Evolutionary conservation across 1,140 invertebrate species (phyloP), one percentile per base, ranked within the genome.

Genomic region (Drosophila miranda): DNA sequence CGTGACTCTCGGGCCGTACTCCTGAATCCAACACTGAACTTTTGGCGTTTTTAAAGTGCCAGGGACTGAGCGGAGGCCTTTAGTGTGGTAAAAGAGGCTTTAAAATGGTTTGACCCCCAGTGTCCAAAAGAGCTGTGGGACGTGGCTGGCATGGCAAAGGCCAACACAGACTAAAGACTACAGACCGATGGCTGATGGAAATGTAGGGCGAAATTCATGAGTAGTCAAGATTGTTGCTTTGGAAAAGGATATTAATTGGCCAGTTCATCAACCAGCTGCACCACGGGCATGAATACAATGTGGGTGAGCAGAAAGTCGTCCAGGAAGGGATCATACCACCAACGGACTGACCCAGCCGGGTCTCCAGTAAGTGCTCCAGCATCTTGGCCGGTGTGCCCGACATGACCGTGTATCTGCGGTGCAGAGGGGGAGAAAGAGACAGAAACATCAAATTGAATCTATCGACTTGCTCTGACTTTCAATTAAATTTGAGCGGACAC

Each of bases 241-340:
- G 55, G 64, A 92, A 94, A 94, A 94, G 94, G 94, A 95, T 95
- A 95, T 94, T 95, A 93, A 93, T 93, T 95, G 73, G 95, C 93
- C 43, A 97, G 92, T 89, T 96, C 94, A 44, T 94, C 93, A 83
- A 96, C 95, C 50, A 97, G 92, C 70, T 95, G 93, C 64, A 95
- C 94, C 51, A 94, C 95, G 11, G 96, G 95, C 93, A 97, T 95
- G 91, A 96, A 97, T 50, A 97, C 95, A 54, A 96, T 95, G 90
- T 97, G 95, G n/a, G 96, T 97, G 13, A 97, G 91, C 44, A 97
- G 92, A 90, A 97, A 97, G 91, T 97, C 96, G 88, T 97, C 96
- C 43, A 97, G 92, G 83, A 96, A 96, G 53, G 94, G 93, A 74
- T 93, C 58, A 91, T 91, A 44, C 91, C 91, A 49, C 92, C 91